phyloP scores from a whole-genome alignment of 2,113 vertebrate species.

The Gasterosteus nipponicus region DNA sequence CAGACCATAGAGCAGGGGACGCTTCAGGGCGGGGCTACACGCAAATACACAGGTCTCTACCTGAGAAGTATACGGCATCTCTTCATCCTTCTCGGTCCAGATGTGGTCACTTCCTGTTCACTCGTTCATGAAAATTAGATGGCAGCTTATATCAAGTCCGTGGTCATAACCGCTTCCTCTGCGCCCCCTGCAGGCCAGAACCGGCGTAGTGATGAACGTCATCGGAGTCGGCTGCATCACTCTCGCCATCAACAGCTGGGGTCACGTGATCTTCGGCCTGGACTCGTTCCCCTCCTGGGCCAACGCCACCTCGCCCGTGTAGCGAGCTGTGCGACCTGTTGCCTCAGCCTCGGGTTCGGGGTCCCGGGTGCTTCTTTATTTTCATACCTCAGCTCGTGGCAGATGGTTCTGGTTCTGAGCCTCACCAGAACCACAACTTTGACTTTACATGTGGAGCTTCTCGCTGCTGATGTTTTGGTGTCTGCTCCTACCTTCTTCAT shows the following conservation, averaged over 20 bases:
- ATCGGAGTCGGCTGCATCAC: constrained; percentile 87
- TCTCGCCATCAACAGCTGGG: constrained; percentile 95
- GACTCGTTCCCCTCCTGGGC: constrained; percentile 90
- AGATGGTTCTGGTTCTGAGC: background rate
- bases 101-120: too few relatives aligned
- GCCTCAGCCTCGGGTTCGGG: background rate
- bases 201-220: constrained; percentile 92
- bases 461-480: background rate
- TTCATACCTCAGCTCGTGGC: background rate
- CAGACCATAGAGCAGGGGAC: too few relatives aligned
- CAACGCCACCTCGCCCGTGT: constrained; percentile 66
- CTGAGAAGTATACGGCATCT: too few relatives aligned
- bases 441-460: background rate
- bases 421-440: too few relatives aligned
- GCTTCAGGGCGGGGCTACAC: too few relatives aligned
- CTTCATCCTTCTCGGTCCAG: too few relatives aligned
- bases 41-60: too few relatives aligned
- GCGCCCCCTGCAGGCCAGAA: constrained; percentile 81
- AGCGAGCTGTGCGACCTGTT: background rate
- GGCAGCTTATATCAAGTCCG: background rate
- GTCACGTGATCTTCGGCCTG: constrained; percentile 85
- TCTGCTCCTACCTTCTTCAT: background rate
- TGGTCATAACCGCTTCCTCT: background rate
- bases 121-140: too few relatives aligned
- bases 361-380: too few relatives aligned